Percentiles rank a stretch among this genome's conserved stretches.
These are phyloP conservation scores for Phania funesta DNA, from an alignment of 2,888 invertebrate species.

Conservation along the genomic window DNA sequence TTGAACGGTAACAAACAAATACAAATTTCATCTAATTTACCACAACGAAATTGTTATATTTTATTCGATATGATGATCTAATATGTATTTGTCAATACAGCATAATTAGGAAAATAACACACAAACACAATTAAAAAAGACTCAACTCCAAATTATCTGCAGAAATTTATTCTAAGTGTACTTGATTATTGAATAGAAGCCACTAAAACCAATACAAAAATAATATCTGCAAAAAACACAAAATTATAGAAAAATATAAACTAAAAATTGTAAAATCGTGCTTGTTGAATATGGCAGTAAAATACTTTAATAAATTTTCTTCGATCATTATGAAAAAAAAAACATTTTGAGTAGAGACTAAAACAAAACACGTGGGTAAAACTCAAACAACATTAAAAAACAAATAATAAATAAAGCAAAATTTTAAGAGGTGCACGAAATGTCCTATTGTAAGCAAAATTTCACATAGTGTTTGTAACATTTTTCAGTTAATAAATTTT, in stretches of 20 bases:
- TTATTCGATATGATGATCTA: no score
- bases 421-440: neutral
- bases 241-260: slow-evolving; percentile 6
- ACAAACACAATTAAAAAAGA: neutral
- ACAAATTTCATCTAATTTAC: neutral
- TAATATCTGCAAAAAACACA: neutral
- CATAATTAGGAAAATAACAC: no score
- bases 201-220: neutral
- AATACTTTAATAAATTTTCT: neutral
- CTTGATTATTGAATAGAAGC: slow-evolving; percentile 12
- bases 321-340: neutral
- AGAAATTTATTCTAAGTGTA: neutral
- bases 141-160: neutral
- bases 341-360: neutral
- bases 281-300: neutral
- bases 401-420: neutral
- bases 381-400: neutral
- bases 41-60: neutral
- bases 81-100: no score
- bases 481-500: neutral
- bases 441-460: neutral
- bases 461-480: no score
- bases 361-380: slow-evolving; percentile 2
- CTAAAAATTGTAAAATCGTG: slow-evolving; percentile 34
- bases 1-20: neutral